Conservation (phyloP, 2,888 invertebrate genomes). For the Euphydryas editha region DNA sequence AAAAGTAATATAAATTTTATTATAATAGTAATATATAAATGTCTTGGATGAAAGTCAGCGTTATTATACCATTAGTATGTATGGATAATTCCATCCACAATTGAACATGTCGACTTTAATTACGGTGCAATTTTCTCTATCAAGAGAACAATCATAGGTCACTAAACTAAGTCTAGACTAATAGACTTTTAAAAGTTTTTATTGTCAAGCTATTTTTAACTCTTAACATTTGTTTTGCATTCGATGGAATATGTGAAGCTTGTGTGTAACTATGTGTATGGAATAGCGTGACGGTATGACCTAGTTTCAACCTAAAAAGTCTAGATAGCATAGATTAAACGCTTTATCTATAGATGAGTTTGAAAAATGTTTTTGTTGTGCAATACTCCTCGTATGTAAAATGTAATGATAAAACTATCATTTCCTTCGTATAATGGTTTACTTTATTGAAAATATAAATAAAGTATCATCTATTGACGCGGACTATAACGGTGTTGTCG, state of each 20-base stretch:
- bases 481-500: too few species aligned
- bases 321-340: neutral
- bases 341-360: neutral
- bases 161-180: neutral
- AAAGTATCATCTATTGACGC: too few species aligned
- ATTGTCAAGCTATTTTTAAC: neutral
- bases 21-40: too few species aligned
- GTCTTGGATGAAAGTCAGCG: too few species aligned
- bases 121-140: neutral
- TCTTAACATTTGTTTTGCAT: constrained; percentile 1
- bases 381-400: neutral
- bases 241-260: neutral
- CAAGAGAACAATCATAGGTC: neutral
- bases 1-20: too few species aligned
- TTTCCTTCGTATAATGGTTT: too few species aligned
- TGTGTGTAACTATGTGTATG: neutral
- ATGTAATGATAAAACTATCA: too few species aligned
- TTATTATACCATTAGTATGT: too few species aligned
- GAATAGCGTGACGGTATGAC: constrained; percentile 5
- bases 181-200: neutral
- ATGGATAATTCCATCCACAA: too few species aligned
- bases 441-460: too few species aligned
- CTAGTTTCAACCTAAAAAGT: constrained; percentile 1
- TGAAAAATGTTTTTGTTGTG: constrained; percentile 1
- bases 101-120: too few species aligned